A percentile compares a stretch with the other conserved stretches of the same genome.
Evolutionary conservation across 2,113 vertebrate genomes (phyloP).

Genomic region (Ceratotherium simum): DNA sequence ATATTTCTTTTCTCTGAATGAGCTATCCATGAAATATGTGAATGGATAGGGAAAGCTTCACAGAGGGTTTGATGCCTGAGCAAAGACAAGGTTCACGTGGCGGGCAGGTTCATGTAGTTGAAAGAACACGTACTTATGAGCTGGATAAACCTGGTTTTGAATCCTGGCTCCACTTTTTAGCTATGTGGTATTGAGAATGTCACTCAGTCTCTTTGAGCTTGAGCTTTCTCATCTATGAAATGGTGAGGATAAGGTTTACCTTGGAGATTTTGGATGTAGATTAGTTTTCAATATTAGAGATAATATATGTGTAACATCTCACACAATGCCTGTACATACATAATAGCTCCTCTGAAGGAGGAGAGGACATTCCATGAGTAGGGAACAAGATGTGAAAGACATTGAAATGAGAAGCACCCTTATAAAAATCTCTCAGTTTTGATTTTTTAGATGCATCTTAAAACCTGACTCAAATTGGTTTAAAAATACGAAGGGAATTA

Average conservation of each 20-base stretch:
- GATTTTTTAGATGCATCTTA: conserved; percentile 12
- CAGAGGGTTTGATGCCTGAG: conserved; percentile 32
- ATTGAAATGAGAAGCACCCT: background rate
- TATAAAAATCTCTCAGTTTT: background rate
- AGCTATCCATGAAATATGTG: background rate
- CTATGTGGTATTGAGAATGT: background rate
- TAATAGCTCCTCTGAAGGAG: background rate
- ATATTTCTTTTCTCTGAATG: background rate
- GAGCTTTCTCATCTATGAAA: conserved; percentile 2
- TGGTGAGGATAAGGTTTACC: background rate
- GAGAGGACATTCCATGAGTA: background rate
- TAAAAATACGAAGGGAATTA: conserved; percentile 25
- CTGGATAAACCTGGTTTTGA: conserved; percentile 32
- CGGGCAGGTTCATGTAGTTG: background rate
- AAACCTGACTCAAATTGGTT: conserved; percentile 47
- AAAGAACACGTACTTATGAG: background rate
- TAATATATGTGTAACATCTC: background rate
- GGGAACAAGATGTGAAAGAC: background rate
- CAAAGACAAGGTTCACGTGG: background rate
- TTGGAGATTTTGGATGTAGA: background rate
- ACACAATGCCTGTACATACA: background rate
- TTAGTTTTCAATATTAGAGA: conserved; percentile 31
- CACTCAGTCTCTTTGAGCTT: background rate
- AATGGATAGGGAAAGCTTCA: background rate
- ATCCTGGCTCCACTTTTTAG: background rate